A percentile compares a stretch with the other conserved stretches of the same genome.
Conservation (phyloP, 2,888 invertebrate species). For the Apotomis turbidana region DNA sequence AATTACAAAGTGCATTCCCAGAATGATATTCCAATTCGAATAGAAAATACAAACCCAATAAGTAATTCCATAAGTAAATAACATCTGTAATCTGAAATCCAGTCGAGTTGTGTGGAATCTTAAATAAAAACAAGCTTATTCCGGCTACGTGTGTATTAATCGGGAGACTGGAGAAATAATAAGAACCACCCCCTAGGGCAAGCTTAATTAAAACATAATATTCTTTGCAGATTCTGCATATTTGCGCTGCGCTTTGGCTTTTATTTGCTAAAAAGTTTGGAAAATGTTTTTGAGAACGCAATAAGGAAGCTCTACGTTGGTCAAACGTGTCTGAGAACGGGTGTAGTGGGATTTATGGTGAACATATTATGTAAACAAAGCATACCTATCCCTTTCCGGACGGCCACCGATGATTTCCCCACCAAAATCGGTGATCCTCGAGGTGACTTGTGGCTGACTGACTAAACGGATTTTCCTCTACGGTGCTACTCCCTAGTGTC, state of each 20-base stretch:
- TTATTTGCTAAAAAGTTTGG: slow-evolving; percentile 9
- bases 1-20: background rate
- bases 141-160: slow-evolving; percentile 48
- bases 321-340: background rate
- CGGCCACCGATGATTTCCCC: too few relatives aligned
- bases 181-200: slow-evolving; percentile 49
- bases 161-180: slow-evolving; percentile 50
- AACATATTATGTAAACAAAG: too few relatives aligned
- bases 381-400: too few relatives aligned
- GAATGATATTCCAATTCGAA: background rate
- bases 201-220: slow-evolving; percentile 56
- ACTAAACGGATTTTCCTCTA: too few relatives aligned
- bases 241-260: slow-evolving; percentile 38
- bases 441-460: too few relatives aligned
- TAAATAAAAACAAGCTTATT: slow-evolving; percentile 46
- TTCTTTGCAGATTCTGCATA: slow-evolving; percentile 48
- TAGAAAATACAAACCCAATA: background rate
- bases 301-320: background rate
- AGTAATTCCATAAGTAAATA: slow-evolving; percentile 22
- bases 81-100: slow-evolving; percentile 26
- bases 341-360: too few relatives aligned
- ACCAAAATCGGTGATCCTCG: too few relatives aligned
- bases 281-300: background rate
- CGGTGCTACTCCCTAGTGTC: too few relatives aligned
- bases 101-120: slow-evolving; percentile 35